These are phyloP conservation scores for Colaptes auratus DNA, from an alignment of 2,113 vertebrate species.

Conservation along the genomic window DNA sequence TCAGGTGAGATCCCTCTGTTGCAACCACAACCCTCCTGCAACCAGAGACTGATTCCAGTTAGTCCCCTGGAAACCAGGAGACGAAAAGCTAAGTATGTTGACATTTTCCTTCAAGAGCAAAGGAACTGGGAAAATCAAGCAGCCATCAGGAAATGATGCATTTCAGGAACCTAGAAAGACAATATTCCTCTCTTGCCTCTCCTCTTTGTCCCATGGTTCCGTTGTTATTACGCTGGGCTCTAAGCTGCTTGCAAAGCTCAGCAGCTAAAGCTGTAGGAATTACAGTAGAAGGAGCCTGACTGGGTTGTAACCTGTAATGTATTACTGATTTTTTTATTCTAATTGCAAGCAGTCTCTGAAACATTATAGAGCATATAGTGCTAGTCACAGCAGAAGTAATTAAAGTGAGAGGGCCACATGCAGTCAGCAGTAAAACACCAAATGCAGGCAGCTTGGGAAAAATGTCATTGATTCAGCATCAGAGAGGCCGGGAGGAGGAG, in stretches of 20 bases:
- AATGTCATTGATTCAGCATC: conserved; percentile 70
- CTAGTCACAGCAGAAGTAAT: conserved; percentile 76
- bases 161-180: neutral
- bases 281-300: neutral
- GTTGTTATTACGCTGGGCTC: neutral
- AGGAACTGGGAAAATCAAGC: neutral
- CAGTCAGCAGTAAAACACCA: conserved; percentile 70
- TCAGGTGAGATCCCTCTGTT: accelerated
- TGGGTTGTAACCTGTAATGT: conserved; percentile 64
- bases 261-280: neutral
- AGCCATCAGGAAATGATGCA: neutral
- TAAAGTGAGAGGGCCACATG: conserved; percentile 73
- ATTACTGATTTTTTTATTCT: conserved; percentile 44
- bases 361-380: conserved; percentile 70
- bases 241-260: conserved; percentile 39
- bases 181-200: neutral
- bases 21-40: neutral
- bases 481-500: neutral
- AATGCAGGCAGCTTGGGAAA: conserved; percentile 68
- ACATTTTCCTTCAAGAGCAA: conserved; percentile 6
- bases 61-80: neutral
- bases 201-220: neutral
- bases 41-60: neutral
- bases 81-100: neutral
- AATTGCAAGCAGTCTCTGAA: conserved; percentile 75